Conservation (phyloP, 2,113 vertebrate genomes). For the Dromaius novaehollandiae region DNA sequence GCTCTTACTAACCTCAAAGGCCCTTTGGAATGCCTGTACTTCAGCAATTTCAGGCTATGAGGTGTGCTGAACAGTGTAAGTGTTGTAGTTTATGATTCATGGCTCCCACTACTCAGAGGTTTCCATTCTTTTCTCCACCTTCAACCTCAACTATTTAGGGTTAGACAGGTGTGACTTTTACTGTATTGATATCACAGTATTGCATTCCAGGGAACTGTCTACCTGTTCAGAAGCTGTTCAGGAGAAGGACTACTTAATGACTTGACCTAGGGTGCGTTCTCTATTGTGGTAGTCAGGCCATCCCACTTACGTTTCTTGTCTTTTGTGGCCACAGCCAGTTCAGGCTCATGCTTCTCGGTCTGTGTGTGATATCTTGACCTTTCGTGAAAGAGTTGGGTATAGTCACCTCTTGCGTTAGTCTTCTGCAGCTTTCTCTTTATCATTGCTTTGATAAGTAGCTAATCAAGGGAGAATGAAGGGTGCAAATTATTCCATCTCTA, state of each 20-base stretch:
- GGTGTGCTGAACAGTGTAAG: not conserved
- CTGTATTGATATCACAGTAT: not conserved
- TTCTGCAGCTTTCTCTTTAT: not conserved
- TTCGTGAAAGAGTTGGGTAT: not conserved
- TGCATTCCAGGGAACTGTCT: slow-evolving; percentile 32
- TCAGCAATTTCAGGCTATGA: not conserved
- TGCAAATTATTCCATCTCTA: not conserved
- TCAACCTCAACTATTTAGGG: not conserved
- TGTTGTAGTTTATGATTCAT: not conserved
- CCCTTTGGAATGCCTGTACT: not conserved
- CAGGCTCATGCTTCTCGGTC: not conserved
- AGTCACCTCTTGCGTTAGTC: not conserved
- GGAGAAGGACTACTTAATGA: slow-evolving; percentile 12
- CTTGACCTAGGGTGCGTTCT: slow-evolving; percentile 1
- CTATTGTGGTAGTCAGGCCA: not conserved
- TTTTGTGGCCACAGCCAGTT: not conserved
- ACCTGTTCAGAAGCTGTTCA: not conserved
- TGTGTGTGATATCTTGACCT: not conserved
- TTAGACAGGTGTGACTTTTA: slow-evolving; percentile 1
- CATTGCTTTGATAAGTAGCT: not conserved
- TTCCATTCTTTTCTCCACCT: not conserved
- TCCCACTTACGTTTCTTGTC: not conserved
- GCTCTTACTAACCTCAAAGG: not conserved
- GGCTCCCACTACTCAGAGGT: not conserved
- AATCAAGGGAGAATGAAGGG: not conserved